These are phyloP conservation scores for Strix aluco DNA, from an alignment of 2,113 vertebrate genomes.

Conservation along the genomic window DNA sequence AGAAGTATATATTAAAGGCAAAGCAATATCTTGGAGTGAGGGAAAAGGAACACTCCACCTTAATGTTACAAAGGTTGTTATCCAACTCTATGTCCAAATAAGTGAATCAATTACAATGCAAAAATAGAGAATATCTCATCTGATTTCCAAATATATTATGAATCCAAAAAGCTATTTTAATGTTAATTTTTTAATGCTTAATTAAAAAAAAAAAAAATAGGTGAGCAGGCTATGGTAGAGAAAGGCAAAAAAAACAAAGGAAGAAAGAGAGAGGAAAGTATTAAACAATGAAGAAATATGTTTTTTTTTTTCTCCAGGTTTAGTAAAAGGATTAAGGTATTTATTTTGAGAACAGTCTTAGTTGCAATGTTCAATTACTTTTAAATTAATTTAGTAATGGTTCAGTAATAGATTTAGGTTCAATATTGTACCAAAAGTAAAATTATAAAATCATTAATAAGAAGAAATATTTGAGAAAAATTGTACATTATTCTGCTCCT, in stretches of 20 bases:
- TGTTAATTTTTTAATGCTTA: background rate
- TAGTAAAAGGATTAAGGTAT: background rate
- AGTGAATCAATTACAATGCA: background rate
- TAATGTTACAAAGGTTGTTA: background rate
- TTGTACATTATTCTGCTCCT: background rate
- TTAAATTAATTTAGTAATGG: background rate
- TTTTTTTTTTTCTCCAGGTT: background rate
- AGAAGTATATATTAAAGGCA: background rate
- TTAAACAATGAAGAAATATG: background rate
- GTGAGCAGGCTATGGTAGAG: background rate
- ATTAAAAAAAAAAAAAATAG: background rate
- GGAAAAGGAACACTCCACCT: background rate
- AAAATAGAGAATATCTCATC: background rate
- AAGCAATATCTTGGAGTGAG: background rate
- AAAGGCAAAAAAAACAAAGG: background rate
- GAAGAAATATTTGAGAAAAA: background rate
- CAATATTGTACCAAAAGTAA: background rate
- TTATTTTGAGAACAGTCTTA: background rate
- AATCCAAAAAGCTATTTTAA: background rate
- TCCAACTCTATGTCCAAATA: background rate
- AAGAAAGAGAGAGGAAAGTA: background rate
- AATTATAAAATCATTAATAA: background rate
- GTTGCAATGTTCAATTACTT: background rate
- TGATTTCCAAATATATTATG: background rate
- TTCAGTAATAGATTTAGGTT: background rate